phyloP scores from a whole-genome alignment of 2,888 invertebrate species.

The Phymatocera aterrima region DNA sequence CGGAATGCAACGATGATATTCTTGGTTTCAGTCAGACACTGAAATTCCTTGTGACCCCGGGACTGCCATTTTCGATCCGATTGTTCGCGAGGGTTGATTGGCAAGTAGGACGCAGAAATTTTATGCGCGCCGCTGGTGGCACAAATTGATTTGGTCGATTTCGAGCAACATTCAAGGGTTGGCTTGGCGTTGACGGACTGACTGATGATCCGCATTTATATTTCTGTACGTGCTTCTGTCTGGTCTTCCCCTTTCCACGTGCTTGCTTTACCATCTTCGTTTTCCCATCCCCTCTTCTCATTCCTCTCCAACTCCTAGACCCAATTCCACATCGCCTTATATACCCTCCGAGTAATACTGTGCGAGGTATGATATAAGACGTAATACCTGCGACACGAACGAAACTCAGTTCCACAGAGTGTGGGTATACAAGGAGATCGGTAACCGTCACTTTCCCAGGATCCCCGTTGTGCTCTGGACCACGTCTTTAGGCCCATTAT shows the following conservation, averaged over 20 bases:
- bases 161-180: constrained; percentile 57
- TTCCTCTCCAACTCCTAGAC: not conserved
- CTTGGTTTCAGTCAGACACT: constrained; percentile 4
- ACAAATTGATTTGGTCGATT: constrained; percentile 66
- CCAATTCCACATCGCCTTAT: not conserved
- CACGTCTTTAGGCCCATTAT: not conserved
- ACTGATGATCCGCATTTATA: constrained; percentile 47
- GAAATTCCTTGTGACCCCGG: constrained; percentile 2
- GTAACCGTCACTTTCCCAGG: not conserved
- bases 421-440: not conserved
- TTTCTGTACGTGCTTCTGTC: constrained; percentile 34
- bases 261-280: not conserved
- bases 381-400: not conserved
- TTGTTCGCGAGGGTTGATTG: constrained; percentile 33
- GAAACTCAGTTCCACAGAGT: constrained; percentile 24
- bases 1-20: constrained; percentile 3
- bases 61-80: not conserved
- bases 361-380: not conserved
- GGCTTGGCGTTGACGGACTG: constrained; percentile 45
- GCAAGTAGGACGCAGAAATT: constrained; percentile 48
- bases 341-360: not conserved
- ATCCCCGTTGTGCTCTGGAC: not conserved
- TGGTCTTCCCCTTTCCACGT: constrained; percentile 2
- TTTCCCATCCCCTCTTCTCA: not conserved
- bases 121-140: constrained; percentile 56